Percentiles rank a stretch among this genome's conserved stretches.
These are phyloP conservation scores for Zaprionus ghesquierei DNA, from an alignment of 1,140 invertebrate genomes.

Conservation along the genomic window DNA sequence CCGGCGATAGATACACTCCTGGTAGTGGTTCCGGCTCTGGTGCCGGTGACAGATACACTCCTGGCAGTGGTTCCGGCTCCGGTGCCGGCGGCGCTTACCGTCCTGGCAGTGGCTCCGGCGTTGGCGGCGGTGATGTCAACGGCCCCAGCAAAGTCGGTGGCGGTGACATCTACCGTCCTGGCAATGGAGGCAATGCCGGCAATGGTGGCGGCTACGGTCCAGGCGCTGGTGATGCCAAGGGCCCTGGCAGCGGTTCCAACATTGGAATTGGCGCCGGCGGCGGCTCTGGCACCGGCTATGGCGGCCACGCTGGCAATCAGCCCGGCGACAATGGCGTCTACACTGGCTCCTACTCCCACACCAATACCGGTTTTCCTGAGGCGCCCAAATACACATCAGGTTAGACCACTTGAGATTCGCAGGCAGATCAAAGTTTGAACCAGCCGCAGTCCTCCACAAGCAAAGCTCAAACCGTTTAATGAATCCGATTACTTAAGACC, in stretches of 20 bases:
- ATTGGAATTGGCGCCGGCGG: constrained; percentile 13
- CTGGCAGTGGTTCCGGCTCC: neutral
- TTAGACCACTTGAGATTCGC: constrained; percentile 65
- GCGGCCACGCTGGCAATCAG: constrained; percentile 31
- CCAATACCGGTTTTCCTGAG: constrained; percentile 81
- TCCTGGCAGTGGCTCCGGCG: constrained; percentile 14
- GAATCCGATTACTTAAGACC: neutral
- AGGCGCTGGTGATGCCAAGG: neutral
- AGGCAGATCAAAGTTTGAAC: constrained; percentile 67
- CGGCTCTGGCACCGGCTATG: neutral
- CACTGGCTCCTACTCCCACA: constrained; percentile 49
- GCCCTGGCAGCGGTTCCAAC: neutral
- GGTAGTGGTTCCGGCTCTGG: constrained; percentile 9
- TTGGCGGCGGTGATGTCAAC: constrained; percentile 10
- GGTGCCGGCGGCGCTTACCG: constrained; percentile 10
- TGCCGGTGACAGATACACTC: constrained; percentile 4
- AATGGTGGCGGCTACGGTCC: constrained; percentile 10
- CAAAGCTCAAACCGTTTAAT: too few species aligned
- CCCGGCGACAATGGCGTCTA: constrained; percentile 50
- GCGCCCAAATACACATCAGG: constrained; percentile 69
- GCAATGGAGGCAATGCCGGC: constrained; percentile 10
- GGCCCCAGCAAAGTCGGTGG: constrained; percentile 8
- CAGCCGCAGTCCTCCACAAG: constrained; percentile 26
- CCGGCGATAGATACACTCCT: neutral
- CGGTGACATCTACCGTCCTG: constrained; percentile 9